These are phyloP conservation scores for Drosophila monieri DNA, from an alignment of 2,888 invertebrate genomes.

Conservation along the genomic window DNA sequence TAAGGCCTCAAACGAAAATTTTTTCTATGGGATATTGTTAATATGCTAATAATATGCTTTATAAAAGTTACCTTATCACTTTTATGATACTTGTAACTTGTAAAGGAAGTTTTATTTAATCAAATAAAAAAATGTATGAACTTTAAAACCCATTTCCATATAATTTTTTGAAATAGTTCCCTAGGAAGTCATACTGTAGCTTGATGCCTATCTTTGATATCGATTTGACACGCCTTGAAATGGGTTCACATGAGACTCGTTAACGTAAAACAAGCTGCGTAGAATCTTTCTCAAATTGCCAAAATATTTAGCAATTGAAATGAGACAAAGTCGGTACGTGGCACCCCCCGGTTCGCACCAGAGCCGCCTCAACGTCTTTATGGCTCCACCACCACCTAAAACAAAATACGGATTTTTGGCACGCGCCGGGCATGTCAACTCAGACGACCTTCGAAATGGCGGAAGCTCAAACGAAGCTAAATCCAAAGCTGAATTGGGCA, in stretches of 20 bases:
- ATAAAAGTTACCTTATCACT: neutral
- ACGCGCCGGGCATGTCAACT: conserved; percentile 62
- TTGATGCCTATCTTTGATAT: conserved; percentile 9
- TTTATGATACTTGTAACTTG: neutral
- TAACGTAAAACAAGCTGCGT: conserved; percentile 38
- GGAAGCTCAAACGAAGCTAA: conserved; percentile 55
- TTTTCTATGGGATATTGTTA: no score
- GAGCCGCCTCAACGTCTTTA: neutral
- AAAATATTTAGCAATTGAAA: conserved; percentile 52
- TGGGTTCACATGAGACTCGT: conserved; percentile 13
- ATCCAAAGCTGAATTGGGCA: conserved; percentile 40
- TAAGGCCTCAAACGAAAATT: neutral
- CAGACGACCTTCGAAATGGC: conserved; percentile 50
- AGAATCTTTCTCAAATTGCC: conserved; percentile 41
- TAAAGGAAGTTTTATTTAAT: neutral
- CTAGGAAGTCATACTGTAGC: neutral
- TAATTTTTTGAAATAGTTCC: neutral
- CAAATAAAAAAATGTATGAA: no score
- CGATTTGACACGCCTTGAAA: conserved; percentile 30
- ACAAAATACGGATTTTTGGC: conserved; percentile 33
- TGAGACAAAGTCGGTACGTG: conserved; percentile 16
- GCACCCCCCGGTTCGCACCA: conserved; percentile 2
- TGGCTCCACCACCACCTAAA: conserved; percentile 10
- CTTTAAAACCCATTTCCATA: neutral
- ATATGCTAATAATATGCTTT: neutral